A percentile compares a stretch with the other conserved stretches of the same genome.
phyloP scores from a whole-genome alignment of 2,888 invertebrate genomes.

The Phasia obesa region DNA sequence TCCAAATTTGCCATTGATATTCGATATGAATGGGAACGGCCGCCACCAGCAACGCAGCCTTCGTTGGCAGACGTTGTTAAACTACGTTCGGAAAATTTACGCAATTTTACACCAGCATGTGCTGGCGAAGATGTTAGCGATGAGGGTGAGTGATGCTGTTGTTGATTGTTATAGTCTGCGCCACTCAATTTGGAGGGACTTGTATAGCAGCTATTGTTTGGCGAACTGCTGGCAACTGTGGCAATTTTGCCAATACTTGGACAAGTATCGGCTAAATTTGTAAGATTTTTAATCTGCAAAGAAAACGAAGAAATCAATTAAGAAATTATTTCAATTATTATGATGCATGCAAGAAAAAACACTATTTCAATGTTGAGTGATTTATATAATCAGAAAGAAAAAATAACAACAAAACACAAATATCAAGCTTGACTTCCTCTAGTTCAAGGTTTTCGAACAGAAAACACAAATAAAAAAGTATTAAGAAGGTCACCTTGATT shows the following conservation, averaged over 20 bases:
- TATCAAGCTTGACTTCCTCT: constrained; percentile 64
- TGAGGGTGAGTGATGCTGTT: constrained; percentile 44
- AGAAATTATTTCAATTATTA: constrained; percentile 32
- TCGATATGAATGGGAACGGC: constrained; percentile 84
- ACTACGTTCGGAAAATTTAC: constrained; percentile 77
- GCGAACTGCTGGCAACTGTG: constrained; percentile 53
- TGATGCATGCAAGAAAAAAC: background rate
- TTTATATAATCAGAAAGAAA: background rate
- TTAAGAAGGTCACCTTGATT: constrained; percentile 47
- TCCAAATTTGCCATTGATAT: constrained; percentile 98
- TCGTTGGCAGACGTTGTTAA: constrained; percentile 69
- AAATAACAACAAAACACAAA: constrained; percentile 2
- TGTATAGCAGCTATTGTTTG: constrained; percentile 73
- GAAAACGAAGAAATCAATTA: constrained; percentile 28
- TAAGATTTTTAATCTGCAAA: constrained; percentile 74
- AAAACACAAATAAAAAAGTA: background rate
- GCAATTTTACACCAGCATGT: constrained; percentile 76
- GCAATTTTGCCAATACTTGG: constrained; percentile 67
- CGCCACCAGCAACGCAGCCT: constrained; percentile 67
- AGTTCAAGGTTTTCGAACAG: constrained; percentile 62
- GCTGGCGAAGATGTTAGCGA: constrained; percentile 72
- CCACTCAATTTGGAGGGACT: constrained; percentile 66
- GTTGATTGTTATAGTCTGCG: constrained; percentile 33
- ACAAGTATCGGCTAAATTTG: constrained; percentile 72
- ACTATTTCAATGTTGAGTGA: background rate